phyloP scores from a whole-genome alignment of 2,797 vertebrate species.

The Xenopus petersii region DNA sequence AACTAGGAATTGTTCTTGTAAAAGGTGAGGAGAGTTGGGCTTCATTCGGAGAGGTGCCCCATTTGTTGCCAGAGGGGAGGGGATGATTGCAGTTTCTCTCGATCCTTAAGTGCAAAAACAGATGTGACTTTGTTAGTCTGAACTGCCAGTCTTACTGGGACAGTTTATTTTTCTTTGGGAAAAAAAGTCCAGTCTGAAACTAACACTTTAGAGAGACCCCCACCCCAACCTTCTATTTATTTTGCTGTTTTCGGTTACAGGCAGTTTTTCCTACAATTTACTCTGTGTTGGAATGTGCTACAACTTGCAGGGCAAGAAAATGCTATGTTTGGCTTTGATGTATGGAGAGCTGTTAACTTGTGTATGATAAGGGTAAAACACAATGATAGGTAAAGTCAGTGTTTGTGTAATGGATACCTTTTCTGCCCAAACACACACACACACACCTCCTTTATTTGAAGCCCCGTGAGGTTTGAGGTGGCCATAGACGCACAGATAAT shows the following conservation, averaged over 20 bases:
- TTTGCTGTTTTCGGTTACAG: neutral
- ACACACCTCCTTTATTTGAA: too few species aligned
- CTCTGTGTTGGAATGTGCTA: neutral
- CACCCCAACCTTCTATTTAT: too few species aligned
- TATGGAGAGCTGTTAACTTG: too few species aligned
- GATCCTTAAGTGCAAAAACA: constrained; percentile 24
- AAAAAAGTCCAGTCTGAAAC: too few species aligned
- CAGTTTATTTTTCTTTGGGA: constrained; percentile 6
- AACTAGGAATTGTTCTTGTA: too few species aligned
- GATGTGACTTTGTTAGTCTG: constrained; percentile 41
- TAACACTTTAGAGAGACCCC: neutral
- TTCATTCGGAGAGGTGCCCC: neutral
- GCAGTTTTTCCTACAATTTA: neutral
- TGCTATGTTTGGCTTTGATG: neutral
- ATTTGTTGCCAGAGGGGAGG: constrained; percentile 1
- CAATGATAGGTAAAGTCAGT: too few species aligned
- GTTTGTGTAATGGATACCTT: too few species aligned
- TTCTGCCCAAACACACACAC: too few species aligned
- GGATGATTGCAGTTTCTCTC: neutral
- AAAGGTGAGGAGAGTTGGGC: neutral
- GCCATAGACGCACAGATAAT: too few species aligned
- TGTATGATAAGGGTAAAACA: too few species aligned
- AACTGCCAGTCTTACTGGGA: constrained; percentile 10
- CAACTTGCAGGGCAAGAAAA: constrained; percentile 1
- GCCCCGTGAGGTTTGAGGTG: too few species aligned